phyloP scores from a whole-genome alignment of 2,113 vertebrate genomes.

The Phaethon lepturus region DNA sequence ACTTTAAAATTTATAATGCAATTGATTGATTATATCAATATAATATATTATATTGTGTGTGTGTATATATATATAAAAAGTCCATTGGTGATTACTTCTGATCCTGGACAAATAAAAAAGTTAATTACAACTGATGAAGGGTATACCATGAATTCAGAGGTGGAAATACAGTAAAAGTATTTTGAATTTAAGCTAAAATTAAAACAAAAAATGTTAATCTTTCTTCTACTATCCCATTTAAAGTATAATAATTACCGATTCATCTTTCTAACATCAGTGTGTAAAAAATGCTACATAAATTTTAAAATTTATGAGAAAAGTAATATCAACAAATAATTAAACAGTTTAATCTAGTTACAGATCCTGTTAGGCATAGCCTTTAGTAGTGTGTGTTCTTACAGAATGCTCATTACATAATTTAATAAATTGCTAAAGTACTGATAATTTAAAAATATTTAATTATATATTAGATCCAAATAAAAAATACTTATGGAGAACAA shows the following conservation, averaged over 20 bases:
- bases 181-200: neutral
- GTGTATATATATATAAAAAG: no score
- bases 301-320: neutral
- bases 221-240: neutral
- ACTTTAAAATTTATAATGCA: neutral
- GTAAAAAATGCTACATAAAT: neutral
- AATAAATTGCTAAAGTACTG: neutral
- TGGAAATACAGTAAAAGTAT: neutral
- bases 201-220: neutral
- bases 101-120: neutral
- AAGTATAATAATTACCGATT: neutral
- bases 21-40: no score
- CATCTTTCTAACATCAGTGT: neutral
- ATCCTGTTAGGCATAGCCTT: neutral
- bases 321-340: neutral
- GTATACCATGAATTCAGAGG: neutral
- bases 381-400: neutral
- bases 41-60: no score
- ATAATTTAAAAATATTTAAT: conserved; percentile 15
- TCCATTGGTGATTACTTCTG: neutral
- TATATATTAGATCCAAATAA: neutral
- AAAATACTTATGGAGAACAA: conserved; percentile 31
- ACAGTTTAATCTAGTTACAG: neutral
- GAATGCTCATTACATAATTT: neutral
- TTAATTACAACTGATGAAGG: neutral